A percentile compares a stretch with the other conserved stretches of the same genome.
These are phyloP conservation scores for Atta cephalotes DNA, from an alignment of 1,140 invertebrate species.

Conservation along the genomic window DNA sequence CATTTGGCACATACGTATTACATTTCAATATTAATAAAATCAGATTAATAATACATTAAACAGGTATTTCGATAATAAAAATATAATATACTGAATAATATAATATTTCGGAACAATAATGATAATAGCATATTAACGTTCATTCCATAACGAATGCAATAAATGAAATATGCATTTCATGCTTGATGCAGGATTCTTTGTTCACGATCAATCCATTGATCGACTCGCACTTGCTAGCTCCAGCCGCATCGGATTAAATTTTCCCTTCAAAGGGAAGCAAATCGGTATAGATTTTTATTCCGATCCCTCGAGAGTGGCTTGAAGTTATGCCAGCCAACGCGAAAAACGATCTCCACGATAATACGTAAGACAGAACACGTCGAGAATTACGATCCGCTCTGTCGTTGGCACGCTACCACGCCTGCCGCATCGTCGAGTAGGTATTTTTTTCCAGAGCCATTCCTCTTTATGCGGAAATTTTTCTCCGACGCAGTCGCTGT, in stretches of 20 bases:
- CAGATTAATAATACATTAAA: background rate
- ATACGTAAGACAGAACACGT: constrained; percentile 64
- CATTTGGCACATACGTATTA: background rate
- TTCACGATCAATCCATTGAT: background rate
- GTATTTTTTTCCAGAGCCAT: constrained; percentile 37
- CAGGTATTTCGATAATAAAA: constrained; percentile 15
- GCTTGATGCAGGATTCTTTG: constrained; percentile 10
- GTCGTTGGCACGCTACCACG: constrained; percentile 70
- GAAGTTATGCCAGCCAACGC: constrained; percentile 5
- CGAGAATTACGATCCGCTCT: constrained; percentile 69
- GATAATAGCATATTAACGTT: background rate
- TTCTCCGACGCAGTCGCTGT: constrained; percentile 3
- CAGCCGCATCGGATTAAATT: constrained; percentile 7
- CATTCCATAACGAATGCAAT: background rate
- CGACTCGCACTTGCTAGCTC: constrained; percentile 19
- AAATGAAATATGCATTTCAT: constrained; percentile 27
- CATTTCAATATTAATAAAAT: constrained; percentile 11
- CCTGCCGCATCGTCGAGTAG: constrained; percentile 58
- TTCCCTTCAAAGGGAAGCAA: background rate
- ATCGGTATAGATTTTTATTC: constrained; percentile 51
- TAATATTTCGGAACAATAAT: background rate
- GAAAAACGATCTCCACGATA: constrained; percentile 45
- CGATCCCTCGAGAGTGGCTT: background rate
- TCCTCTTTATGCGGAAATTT: constrained; percentile 33
- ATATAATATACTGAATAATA: constrained; percentile 12